Base-by-base conservation (phyloP, 2,797 vertebrate genomes). In the Sebastes kiyomatsui region DNA sequence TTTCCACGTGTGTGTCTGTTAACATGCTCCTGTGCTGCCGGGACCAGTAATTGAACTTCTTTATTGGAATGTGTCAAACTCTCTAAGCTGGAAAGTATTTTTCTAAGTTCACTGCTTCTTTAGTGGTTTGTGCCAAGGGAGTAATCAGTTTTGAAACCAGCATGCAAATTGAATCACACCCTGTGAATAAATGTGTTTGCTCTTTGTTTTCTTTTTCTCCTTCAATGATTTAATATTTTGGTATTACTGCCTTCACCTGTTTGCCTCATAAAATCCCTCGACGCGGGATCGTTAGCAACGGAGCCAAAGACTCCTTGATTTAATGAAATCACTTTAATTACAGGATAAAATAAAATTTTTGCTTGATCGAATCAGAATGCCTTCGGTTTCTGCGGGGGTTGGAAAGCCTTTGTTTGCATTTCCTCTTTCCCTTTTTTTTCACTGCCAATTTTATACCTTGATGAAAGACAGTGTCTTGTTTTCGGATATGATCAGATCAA, bases 81-180 rank as follows among this genome's bases (percentile, higher is more conserved):
- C 79, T 86, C 82, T 82, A 81, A 70, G 85, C 88, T 88, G 75
- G 71, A 90, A 89, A 91, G 79, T 90, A 77, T 90, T 80, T 87
- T 90, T 90, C 79, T 55, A 89, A 87, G 82, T 88, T 92, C 87
- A 84, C 70, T 78, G 77, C 83, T 84, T 85, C 82, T 84, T 87
- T 85, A 80, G 65, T 84, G 85, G 72, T 80, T 87, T 79, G 81
- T 88, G 85, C 82, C 81, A 77, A 27, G 90, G 88, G 87, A 88
- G 76, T 89, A 88, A 91, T 95, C 91, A 85, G 79, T 90, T 86
- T 72, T 83, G 75, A 88, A 89, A 88, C 90, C 91, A 89, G 77
- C 87, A 92, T 94, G 88, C 81, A 93, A 93, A 94, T 90, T 86
- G 85, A 94, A 92, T 92, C 90, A 67, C 83, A 88, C 67, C 76